A percentile compares a stretch with the other conserved stretches of the same genome.
These are phyloP conservation scores for Tragulus kanchil DNA, from an alignment of 2,113 vertebrate genomes.

Conservation along the genomic window DNA sequence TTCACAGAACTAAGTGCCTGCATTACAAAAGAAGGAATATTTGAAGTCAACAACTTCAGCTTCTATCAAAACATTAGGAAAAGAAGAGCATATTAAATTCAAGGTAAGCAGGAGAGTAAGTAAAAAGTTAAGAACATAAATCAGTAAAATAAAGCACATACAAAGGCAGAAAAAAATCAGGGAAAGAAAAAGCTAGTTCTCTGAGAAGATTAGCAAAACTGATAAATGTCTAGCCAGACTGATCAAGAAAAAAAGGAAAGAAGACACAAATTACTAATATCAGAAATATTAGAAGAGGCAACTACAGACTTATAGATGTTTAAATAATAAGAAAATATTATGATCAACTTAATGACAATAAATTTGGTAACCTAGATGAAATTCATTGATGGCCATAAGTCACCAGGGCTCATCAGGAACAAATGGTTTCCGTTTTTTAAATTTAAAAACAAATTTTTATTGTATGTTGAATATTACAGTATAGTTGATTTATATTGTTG, in stretches of 20 bases:
- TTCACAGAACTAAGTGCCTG: not conserved
- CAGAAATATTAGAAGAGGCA: not conserved
- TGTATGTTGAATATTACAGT: not conserved
- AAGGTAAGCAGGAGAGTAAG: not conserved
- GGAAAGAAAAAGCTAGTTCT: not conserved
- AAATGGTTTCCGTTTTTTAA: not conserved
- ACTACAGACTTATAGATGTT: not conserved
- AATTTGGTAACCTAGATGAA: not conserved
- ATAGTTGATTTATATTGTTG: not conserved
- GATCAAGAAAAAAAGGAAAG: not conserved
- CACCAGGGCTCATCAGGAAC: not conserved
- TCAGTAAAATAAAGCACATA: not conserved
- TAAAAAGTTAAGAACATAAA: not conserved
- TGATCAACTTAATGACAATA: not conserved
- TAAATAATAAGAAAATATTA: not conserved
- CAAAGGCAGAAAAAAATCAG: constrained; percentile 26
- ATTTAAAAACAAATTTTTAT: not conserved
- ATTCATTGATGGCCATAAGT: not conserved
- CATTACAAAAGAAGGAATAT: not conserved
- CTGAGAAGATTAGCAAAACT: not conserved
- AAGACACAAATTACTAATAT: not conserved
- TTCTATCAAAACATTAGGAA: not conserved
- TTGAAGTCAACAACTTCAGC: not conserved
- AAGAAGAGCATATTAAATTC: not conserved
- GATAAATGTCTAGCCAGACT: not conserved